These are phyloP conservation scores for Prochilodus magdalenae DNA, from an alignment of 2,113 vertebrate species.

Conservation along the genomic window DNA sequence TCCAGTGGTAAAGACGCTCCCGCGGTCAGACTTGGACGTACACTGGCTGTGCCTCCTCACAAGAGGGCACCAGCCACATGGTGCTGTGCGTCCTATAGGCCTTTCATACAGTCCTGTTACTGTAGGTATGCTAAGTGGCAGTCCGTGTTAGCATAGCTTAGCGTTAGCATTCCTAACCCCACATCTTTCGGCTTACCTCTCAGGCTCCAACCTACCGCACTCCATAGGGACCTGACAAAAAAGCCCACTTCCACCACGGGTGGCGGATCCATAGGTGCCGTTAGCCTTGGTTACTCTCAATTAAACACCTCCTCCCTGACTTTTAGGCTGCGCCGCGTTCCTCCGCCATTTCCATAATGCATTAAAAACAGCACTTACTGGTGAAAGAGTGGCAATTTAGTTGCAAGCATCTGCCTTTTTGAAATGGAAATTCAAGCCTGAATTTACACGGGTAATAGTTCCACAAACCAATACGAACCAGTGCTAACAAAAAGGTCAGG, in stretches of 20 bases:
- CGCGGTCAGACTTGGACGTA: neutral
- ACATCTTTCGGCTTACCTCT: neutral
- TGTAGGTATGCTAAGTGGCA: too few relatives aligned
- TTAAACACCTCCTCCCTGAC: constrained; percentile 19
- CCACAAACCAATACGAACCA: constrained; percentile 58
- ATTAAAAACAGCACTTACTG: constrained; percentile 38
- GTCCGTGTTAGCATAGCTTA: too few relatives aligned
- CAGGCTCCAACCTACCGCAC: too few relatives aligned
- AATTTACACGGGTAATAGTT: constrained; percentile 59
- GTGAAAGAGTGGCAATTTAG: constrained; percentile 62
- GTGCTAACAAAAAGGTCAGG: constrained; percentile 68
- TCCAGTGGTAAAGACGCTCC: too few relatives aligned
- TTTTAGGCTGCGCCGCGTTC: too few relatives aligned
- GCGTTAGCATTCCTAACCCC: neutral
- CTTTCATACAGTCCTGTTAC: too few relatives aligned
- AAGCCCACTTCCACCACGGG: neutral
- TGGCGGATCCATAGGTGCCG: neutral
- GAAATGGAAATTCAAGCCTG: constrained; percentile 57
- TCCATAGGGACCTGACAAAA: neutral
- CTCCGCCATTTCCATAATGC: constrained; percentile 39
- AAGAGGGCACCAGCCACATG: too few relatives aligned
- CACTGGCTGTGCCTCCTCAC: neutral
- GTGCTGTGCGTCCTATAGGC: neutral
- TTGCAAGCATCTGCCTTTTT: constrained; percentile 57
- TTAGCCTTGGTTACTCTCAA: constrained; percentile 23